Evolutionary conservation across 2,113 vertebrate genomes (phyloP), one percentile per base, ranked within the genome.

Genomic region (Terrapene triunguis): DNA sequence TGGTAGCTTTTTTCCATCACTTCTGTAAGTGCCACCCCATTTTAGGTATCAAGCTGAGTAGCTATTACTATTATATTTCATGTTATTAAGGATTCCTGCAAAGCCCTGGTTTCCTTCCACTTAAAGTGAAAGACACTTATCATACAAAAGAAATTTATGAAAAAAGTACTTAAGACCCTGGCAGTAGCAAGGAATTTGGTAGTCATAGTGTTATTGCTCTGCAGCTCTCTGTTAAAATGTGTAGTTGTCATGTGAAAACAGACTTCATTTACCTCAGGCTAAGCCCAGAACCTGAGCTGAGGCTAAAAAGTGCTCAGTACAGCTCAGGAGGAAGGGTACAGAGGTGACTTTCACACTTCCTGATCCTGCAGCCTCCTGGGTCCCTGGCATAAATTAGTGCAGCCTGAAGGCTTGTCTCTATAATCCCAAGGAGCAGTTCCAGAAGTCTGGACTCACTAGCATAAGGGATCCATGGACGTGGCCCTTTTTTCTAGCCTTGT

Each of bases 121-220:
- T 94, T 89, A 92, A 76, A 92, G 85, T 50, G 42, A 53, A 89
- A 79, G 91, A 57, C 59, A 59, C 78, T 90, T 86, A 55, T 35
- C 90, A 32, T 44, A 80, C 48, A 90, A 92, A 93, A 22, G 55
- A 92, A 88, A 93, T 86, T 32, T 92, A 87, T 93, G 90, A 94
- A 96, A 95, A 76, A n/a, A 47, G 69, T 91, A 35, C 48, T 85
- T 59, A 82, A 62, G 32, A 80, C 85, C 59, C 65, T 78, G 42
- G 47, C 62, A 85, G 38, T 74, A 96, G 83, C 35, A 69, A 76
- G 44, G 85, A 96, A 74, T 65, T 87, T 92, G 4, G 1, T 62
- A 96, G 86, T 79, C 74, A 89, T 87, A 59, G 51, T 35, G 21
- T 89, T 92, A 42, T 47, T 96, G 38, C 78, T 94, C 5, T 80